These are phyloP conservation scores for Melanocharis versteri DNA, from an alignment of 2,113 vertebrate genomes.

Conservation along the genomic window DNA sequence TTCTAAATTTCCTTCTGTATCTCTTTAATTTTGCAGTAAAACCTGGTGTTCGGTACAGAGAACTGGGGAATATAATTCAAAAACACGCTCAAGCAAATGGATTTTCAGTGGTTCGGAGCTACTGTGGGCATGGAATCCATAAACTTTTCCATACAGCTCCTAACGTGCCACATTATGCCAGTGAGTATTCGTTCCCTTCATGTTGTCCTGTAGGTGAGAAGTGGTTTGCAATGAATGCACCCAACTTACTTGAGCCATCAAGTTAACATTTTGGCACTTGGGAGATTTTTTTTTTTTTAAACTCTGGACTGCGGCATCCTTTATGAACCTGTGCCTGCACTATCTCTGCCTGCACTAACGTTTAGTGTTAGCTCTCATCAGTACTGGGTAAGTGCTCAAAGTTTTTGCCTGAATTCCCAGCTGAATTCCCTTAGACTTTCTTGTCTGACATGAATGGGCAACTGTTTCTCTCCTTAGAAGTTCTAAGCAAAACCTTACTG, in stretches of 20 bases:
- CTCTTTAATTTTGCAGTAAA: slow-evolving; percentile 81
- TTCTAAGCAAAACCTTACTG: not conserved
- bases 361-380: not conserved
- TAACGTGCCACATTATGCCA: slow-evolving; percentile 93
- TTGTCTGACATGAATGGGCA: not conserved
- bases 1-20: not conserved
- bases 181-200: slow-evolving; percentile 71
- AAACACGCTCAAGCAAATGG: slow-evolving; percentile 95
- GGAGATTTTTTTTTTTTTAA: not conserved
- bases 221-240: not conserved
- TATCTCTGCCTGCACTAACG: not conserved
- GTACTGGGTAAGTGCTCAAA: not conserved
- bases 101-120: slow-evolving; percentile 97
- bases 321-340: not conserved
- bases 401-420: not conserved
- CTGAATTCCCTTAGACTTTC: not conserved
- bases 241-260: not conserved
- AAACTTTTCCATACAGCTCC: slow-evolving; percentile 97
- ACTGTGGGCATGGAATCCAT: slow-evolving; percentile 98
- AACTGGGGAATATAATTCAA: slow-evolving; percentile 97
- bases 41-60: slow-evolving; percentile 93
- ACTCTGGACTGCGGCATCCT: not conserved
- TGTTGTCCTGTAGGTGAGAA: not conserved
- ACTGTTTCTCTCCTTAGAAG: not conserved
- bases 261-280: not conserved